These are phyloP conservation scores for Rattus rattus DNA, from an alignment of 2,113 vertebrate genomes.

Conservation along the genomic window DNA sequence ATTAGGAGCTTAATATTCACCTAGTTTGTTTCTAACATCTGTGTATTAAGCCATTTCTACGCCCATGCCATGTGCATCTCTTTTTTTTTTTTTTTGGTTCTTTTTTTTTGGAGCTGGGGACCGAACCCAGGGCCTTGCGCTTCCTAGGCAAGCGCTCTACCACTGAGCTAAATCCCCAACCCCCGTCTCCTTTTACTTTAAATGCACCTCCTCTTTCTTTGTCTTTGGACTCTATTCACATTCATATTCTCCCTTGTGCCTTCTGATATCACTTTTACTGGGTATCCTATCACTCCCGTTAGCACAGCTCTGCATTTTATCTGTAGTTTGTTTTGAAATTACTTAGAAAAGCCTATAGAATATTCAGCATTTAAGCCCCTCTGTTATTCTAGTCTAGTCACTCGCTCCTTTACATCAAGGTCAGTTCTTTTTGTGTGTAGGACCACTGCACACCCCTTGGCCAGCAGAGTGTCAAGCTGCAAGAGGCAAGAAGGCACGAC, in stretches of 20 bases:
- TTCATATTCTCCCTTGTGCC: background rate
- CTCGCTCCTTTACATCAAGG: background rate
- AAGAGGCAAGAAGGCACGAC: background rate
- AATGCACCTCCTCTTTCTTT: background rate
- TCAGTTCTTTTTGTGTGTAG: background rate
- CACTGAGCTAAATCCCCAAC: too few species aligned
- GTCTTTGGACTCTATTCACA: background rate
- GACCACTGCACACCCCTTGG: background rate
- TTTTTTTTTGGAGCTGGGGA: too few species aligned
- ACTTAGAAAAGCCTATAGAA: background rate
- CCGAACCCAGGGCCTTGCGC: too few species aligned
- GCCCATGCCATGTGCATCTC: background rate
- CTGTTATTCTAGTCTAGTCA: background rate
- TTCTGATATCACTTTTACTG: background rate
- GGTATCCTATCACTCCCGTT: background rate
- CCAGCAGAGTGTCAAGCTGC: background rate
- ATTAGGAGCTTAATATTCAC: background rate
- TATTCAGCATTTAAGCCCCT: background rate
- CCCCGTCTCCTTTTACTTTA: background rate
- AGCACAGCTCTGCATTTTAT: background rate
- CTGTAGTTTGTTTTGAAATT: conserved; percentile 8
- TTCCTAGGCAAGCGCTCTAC: too few species aligned
- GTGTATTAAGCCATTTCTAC: background rate
- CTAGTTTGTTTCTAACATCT: background rate
- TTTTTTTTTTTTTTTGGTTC: too few species aligned